A percentile compares a stretch with the other conserved stretches of the same genome.
Conservation (phyloP, 2,113 vertebrate species). For the Otus sunia region DNA sequence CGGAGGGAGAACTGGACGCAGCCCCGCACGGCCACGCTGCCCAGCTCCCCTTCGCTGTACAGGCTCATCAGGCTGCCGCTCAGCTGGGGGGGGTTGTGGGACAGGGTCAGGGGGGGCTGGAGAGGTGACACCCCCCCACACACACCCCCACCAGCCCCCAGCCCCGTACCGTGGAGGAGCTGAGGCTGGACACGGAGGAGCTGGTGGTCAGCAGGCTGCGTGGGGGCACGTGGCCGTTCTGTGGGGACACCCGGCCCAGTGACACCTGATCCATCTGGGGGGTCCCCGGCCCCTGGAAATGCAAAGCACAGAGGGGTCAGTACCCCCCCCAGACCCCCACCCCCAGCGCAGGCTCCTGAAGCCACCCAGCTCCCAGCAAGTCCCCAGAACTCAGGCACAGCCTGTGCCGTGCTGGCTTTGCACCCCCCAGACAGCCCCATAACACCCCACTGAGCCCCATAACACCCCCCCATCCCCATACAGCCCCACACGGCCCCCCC, state of each 20-base stretch:
- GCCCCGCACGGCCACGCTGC: conserved; percentile 82
- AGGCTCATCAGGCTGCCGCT: conserved; percentile 92
- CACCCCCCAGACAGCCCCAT: fast-evolving
- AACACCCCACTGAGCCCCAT: neutral
- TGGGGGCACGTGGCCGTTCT: neutral
- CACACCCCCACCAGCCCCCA: fast-evolving
- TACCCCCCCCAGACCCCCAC: fast-evolving
- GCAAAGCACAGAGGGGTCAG: neutral
- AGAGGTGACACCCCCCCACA: neutral
- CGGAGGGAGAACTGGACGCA: conserved; percentile 84
- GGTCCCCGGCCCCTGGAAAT: neutral
- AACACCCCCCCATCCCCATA: neutral
- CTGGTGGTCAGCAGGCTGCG: conserved; percentile 71
- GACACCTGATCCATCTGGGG: fast-evolving
- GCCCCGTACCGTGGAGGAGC: conserved; percentile 74
- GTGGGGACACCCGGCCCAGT: neutral
- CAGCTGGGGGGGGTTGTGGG: conserved; percentile 68
- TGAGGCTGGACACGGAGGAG: conserved; percentile 84
- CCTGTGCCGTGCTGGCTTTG: neutral
- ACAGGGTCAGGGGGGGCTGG: neutral
- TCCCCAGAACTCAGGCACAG: neutral
- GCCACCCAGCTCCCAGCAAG: neutral
- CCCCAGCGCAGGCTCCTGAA: no score
- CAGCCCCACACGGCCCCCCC: neutral
- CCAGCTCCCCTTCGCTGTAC: conserved; percentile 86